Percentiles rank a stretch among this genome's conserved stretches.
Conservation (phyloP, 2,888 invertebrate genomes). For the Orthonychiurus folsomi region DNA sequence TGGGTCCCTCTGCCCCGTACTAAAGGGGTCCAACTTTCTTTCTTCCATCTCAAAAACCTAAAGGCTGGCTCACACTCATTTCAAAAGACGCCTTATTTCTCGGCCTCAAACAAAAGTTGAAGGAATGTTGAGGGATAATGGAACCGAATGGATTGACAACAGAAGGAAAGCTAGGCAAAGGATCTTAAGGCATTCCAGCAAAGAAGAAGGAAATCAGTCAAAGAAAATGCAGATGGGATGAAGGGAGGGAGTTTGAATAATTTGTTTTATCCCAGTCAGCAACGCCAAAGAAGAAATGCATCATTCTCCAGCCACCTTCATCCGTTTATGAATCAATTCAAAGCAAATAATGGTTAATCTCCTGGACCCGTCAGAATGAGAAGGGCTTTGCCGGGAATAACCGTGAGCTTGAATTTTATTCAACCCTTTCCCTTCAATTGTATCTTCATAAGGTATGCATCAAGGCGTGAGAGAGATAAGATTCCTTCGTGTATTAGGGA, state of each 20-base stretch:
- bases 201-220: background rate
- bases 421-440: background rate
- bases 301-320: no score
- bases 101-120: background rate
- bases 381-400: background rate
- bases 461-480: no score
- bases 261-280: no score
- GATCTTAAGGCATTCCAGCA: no score
- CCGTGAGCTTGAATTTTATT: background rate
- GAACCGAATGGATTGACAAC: no score
- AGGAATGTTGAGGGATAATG: background rate
- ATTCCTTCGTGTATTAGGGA: no score
- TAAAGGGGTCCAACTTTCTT: background rate
- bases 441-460: no score
- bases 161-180: no score
- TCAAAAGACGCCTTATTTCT: background rate
- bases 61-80: no score
- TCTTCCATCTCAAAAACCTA: no score
- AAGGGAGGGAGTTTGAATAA: background rate
- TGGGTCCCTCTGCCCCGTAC: background rate
- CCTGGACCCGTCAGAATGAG: no score
- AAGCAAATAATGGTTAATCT: no score
- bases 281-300: background rate
- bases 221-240: background rate
- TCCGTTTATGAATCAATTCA: background rate